Base-by-base conservation (phyloP, 1,140 invertebrate genomes). In the Acromyrmex echinatior region DNA sequence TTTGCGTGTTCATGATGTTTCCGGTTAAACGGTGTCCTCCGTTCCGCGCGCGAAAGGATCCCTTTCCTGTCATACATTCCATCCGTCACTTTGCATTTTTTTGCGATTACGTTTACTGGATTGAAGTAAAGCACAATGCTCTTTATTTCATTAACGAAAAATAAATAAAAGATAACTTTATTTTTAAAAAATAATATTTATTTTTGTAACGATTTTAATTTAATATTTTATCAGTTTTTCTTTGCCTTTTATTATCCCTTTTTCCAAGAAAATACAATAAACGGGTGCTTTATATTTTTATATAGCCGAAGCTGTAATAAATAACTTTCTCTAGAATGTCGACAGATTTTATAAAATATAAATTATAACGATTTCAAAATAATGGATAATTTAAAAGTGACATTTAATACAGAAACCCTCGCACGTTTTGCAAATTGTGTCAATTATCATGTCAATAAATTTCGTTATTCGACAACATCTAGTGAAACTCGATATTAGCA, bases 1-100 rank as follows among this genome's bases (percentile, higher is more conserved):
- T 74, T 92, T 10, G 86, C 82, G 78, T 92, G 91, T 90, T 91
- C 79, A 73, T 86, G 87, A 85, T 49, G 88, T 90, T 92, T 92
- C 92, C 92, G 90, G 87, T 78, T 56, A 76, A 60, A 65, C 63
- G 49, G 25, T 58, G 58, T 73, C 45, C 89, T 79, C 77, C 71
- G 51, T 73, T 28, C 70, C 35, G 62, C 14, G 62, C 18, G 28
- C 14, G 56, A 84, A 84, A 58, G 80, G 45, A 84, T 63, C 56
- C 25, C 68, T 49, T 82, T 82, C 70, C 53, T 86, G 51, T n/a
- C 62, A 16, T 51, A 18, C 39, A 28, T 45, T 45, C 39, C 25
- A 66, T n/a, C 53, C 25, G 18, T 68, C 71, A 81, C 18, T 85
- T 68, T 62, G 53, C 86, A 76, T 77, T 87, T 60, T 63, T 86